Percentiles rank a stretch among this genome's conserved stretches.
These are phyloP conservation scores for Sycophila texana DNA, from an alignment of 2,888 invertebrate species.

Conservation along the genomic window DNA sequence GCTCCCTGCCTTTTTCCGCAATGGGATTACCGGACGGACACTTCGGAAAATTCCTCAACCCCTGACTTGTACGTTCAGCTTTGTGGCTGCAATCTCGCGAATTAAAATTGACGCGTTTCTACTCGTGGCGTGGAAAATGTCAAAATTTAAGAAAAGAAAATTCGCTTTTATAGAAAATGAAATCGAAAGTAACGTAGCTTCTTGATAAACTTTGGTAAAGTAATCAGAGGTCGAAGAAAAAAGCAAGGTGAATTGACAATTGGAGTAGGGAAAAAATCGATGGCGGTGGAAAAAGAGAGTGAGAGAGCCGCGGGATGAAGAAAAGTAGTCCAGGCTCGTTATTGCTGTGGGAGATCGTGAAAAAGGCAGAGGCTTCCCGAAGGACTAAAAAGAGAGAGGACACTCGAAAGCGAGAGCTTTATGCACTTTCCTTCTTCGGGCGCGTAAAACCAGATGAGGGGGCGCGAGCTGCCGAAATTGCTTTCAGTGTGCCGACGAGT, in stretches of 20 bases:
- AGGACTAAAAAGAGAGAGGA: constrained; percentile 59
- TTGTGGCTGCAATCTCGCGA: too few species aligned
- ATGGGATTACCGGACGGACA: not conserved
- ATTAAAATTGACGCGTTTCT: not conserved
- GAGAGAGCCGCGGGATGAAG: not conserved
- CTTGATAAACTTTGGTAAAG: not conserved
- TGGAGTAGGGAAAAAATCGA: not conserved
- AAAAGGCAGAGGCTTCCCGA: constrained; percentile 43
- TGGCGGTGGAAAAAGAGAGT: not conserved
- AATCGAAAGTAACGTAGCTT: not conserved
- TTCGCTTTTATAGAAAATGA: not conserved
- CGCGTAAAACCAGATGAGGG: constrained; percentile 61
- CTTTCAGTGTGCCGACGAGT: constrained; percentile 70
- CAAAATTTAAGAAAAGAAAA: not conserved
- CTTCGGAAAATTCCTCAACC: not conserved
- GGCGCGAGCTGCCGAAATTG: constrained; percentile 72
- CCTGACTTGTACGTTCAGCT: too few species aligned
- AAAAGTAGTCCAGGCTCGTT: constrained; percentile 9
- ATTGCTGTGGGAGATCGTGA: constrained; percentile 39
- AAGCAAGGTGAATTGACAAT: not conserved
- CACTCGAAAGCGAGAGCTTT: constrained; percentile 67
- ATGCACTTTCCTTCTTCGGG: constrained; percentile 72
- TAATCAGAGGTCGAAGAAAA: not conserved
- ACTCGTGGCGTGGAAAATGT: not conserved
- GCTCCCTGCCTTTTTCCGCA: not conserved